A percentile compares a stretch with the other conserved stretches of the same genome.
These are phyloP conservation scores for Enteromius trimaculatus DNA, from an alignment of 2,797 vertebrate genomes.

Conservation along the genomic window DNA sequence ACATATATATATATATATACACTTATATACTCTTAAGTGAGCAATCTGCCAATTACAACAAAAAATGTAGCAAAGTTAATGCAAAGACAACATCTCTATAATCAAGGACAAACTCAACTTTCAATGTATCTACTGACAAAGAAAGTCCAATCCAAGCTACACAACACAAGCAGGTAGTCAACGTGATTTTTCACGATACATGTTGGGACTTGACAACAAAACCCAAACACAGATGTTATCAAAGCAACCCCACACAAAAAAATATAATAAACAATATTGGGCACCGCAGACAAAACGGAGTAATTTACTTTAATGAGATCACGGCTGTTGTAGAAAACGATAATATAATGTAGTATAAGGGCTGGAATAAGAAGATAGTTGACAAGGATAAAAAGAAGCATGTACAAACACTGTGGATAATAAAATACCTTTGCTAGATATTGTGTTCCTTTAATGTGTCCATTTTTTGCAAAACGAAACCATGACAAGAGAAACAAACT, in stretches of 20 bases:
- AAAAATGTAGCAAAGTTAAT: not conserved
- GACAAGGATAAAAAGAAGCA: not conserved
- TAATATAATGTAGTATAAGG: not conserved
- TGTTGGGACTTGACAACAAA: slow-evolving; percentile 42
- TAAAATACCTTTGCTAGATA: not conserved
- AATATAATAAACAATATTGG: not conserved
- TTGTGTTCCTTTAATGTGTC: not conserved
- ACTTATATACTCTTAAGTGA: too few relatives aligned
- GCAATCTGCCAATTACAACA: not conserved
- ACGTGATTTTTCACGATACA: slow-evolving; percentile 39
- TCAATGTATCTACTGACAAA: not conserved
- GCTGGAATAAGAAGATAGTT: not conserved
- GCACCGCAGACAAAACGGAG: not conserved
- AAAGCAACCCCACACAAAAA: not conserved
- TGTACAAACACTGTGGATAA: not conserved
- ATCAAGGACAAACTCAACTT: not conserved
- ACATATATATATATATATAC: too few relatives aligned
- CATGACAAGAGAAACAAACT: slow-evolving; percentile 45
- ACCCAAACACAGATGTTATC: slow-evolving; percentile 34
- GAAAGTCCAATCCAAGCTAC: not conserved
- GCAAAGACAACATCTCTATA: not conserved
- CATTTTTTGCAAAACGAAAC: not conserved
- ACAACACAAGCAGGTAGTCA: slow-evolving; percentile 20
- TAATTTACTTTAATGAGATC: too few relatives aligned
- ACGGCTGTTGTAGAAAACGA: not conserved